These are phyloP conservation scores for Tetrao urogallus DNA, from an alignment of 2,113 vertebrate species.

Conservation along the genomic window DNA sequence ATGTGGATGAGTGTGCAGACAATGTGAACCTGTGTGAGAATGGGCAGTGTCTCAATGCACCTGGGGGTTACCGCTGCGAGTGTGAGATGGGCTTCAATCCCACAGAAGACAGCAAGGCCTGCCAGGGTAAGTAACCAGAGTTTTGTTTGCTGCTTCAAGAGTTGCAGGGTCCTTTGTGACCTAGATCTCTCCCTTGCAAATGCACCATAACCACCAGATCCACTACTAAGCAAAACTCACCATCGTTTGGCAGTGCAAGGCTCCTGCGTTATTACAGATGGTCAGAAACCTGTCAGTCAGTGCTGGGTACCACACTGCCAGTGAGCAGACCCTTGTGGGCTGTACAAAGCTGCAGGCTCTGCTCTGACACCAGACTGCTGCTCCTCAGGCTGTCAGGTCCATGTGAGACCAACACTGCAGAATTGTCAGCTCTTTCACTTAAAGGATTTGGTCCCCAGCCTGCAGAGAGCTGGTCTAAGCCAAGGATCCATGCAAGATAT, in stretches of 20 bases:
- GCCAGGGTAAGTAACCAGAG: constrained; percentile 83
- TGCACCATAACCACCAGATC: neutral
- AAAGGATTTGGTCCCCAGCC: neutral
- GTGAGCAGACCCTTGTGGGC: neutral
- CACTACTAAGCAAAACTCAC: neutral
- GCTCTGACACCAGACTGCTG: neutral
- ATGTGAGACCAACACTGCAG: neutral
- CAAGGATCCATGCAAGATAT: neutral
- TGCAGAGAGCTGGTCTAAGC: neutral
- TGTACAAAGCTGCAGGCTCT: neutral
- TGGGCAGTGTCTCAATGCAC: constrained; percentile 92
- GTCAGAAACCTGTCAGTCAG: neutral
- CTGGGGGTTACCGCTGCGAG: constrained; percentile 91
- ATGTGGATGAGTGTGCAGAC: constrained; percentile 92
- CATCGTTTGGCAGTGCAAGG: neutral
- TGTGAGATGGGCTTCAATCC: constrained; percentile 95
- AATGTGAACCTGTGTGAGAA: constrained; percentile 93
- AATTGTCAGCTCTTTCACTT: neutral
- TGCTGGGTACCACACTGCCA: neutral
- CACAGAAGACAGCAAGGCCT: constrained; percentile 89
- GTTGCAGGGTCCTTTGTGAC: neutral
- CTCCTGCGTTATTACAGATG: neutral
- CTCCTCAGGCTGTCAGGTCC: neutral
- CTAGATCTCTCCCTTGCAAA: neutral
- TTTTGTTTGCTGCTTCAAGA: neutral